Base-by-base conservation (phyloP, 2,888 invertebrate species). In the Orchesellides sinensis region DNA sequence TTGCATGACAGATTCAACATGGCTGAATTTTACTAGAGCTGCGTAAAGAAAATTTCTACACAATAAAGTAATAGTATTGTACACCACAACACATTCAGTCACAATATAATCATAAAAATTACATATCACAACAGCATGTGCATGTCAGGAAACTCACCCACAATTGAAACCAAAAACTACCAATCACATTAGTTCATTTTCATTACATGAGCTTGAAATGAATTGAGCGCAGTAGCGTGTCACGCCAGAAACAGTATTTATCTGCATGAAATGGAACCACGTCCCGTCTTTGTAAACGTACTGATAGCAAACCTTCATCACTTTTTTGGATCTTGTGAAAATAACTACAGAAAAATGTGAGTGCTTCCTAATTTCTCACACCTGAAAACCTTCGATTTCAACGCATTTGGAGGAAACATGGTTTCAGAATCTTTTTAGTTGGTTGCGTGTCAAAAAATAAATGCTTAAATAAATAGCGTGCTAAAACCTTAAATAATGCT, bases 1-100 rank as follows among this genome's bases (percentile, higher is more conserved):
- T 80, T 68, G 80, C 80, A 80, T 80, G 80, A 80, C 80, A 80
- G 65, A 79, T 66, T 80, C 80, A 80, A 80, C 66, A 80, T 80
- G 80, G 80, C 80, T 73, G 80, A 73, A 73, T 47, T 59, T 66
- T 61, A 49, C 66, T n/a, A n/a, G n/a, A n/a, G n/a, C n/a, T n/a
- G n/a, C n/a, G n/a, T n/a, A n/a, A n/a, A n/a, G n/a, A n/a, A n/a
- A n/a, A n/a, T 21, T 21, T 40, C 17, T 27, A 27, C 59, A 59
- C 59, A 19, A 59, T 25, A 59, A 8, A 8, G n/a, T 47, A 56
- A 56, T 35, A 63, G 35, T 19, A 35, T 40, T 63, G 25, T 14
- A 17, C 54, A 45, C 35, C 35, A 54, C 40, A 66, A 61, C 35
- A 63, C 35, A 63, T 35, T 45, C 40, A 63, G 17, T 45, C 17